Evolutionary conservation across 1,140 invertebrate species (phyloP).

Genomic region (Drosophila sp.): DNA sequence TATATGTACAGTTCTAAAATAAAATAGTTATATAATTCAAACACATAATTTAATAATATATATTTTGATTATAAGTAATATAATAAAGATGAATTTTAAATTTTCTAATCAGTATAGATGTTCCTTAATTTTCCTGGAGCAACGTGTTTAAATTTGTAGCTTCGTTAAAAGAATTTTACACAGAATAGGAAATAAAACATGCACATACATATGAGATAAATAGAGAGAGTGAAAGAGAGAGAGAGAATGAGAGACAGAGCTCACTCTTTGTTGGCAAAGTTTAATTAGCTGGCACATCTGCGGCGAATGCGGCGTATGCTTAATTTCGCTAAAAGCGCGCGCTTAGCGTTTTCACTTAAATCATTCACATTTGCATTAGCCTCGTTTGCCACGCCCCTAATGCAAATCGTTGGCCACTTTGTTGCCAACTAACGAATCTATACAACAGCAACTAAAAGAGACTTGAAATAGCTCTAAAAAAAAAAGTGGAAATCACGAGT

Average conservation of each 20-base stretch:
- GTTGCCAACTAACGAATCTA: slow-evolving; percentile 73
- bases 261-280: slow-evolving; percentile 30
- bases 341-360: slow-evolving; percentile 46
- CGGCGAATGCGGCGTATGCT: slow-evolving; percentile 58
- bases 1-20: too few species aligned
- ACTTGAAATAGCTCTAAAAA: slow-evolving; percentile 44
- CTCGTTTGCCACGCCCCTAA: slow-evolving; percentile 15
- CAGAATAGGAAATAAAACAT: not conserved
- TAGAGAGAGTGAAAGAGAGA: slow-evolving; percentile 1
- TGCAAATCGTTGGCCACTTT: slow-evolving; percentile 49
- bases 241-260: not conserved
- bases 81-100: too few species aligned
- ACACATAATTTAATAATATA: too few species aligned
- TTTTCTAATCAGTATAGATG: too few species aligned
- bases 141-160: too few species aligned
- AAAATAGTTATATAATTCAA: too few species aligned
- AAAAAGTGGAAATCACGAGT: not conserved
- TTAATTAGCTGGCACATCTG: slow-evolving; percentile 46
- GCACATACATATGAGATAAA: not conserved
- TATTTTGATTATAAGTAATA: too few species aligned
- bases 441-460: slow-evolving; percentile 51
- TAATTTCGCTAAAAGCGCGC: slow-evolving; percentile 74
- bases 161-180: not conserved
- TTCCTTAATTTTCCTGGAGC: too few species aligned
- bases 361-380: slow-evolving; percentile 76